Conservation (phyloP, 1,140 invertebrate genomes). For the Magallana gigas region DNA sequence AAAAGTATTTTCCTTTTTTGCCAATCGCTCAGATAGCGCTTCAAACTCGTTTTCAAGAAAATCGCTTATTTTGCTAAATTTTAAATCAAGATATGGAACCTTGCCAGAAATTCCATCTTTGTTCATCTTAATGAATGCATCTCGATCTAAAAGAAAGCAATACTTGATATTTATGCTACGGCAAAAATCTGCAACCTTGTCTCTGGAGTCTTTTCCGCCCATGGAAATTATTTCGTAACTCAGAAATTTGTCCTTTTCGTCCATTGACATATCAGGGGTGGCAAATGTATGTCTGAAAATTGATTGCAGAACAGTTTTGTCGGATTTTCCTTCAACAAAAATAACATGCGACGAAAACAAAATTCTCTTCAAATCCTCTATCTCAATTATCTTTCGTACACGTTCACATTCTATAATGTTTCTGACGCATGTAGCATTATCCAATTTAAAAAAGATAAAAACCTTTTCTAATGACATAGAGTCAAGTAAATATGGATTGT, state of each 20-base stretch:
- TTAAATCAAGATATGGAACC: no score
- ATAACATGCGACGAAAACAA: not conserved
- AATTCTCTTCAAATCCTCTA: not conserved
- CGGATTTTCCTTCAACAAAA: not conserved
- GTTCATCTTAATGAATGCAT: not conserved
- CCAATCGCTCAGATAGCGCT: not conserved
- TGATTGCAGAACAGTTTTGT: not conserved
- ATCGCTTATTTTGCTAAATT: no score
- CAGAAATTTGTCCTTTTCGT: not conserved
- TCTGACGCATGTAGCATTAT: not conserved
- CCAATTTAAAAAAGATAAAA: not conserved
- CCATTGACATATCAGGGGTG: not conserved
- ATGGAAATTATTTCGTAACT: not conserved
- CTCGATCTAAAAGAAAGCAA: not conserved
- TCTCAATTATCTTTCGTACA: not conserved
- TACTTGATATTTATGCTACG: not conserved
- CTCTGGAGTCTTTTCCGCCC: not conserved
- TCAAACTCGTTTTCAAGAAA: not conserved
- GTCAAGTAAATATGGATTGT: constrained; percentile 15
- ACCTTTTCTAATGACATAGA: not conserved
- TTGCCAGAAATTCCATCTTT: not conserved
- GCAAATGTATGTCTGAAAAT: not conserved
- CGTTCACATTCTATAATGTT: not conserved
- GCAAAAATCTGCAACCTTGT: not conserved
- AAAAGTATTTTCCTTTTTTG: not conserved